Conservation (phyloP, 2,888 invertebrate species). For the Mythimna lalbum region DNA sequence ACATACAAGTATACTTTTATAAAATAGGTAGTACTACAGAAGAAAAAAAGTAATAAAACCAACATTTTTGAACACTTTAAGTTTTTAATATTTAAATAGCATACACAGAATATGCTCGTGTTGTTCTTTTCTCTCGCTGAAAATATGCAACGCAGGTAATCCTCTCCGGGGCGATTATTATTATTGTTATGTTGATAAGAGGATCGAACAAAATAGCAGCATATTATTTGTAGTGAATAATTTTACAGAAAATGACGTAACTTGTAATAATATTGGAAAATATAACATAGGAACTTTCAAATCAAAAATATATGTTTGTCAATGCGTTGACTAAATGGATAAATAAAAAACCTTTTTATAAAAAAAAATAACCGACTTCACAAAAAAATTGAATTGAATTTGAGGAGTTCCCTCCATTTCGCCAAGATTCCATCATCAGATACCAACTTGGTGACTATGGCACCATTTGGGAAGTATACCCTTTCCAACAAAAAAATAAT, state of each 20-base stretch:
- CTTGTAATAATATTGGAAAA: background rate
- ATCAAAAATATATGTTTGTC: too few species aligned
- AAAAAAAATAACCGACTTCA: too few species aligned
- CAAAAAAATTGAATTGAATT: too few species aligned
- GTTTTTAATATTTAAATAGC: slow-evolving; percentile 13
- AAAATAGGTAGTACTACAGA: background rate
- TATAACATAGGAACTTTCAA: background rate
- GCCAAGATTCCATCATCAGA: too few species aligned
- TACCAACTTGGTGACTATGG: too few species aligned
- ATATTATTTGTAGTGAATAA: background rate
- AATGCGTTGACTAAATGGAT: too few species aligned
- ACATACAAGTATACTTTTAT: too few species aligned
- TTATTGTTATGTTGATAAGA: slow-evolving; percentile 24
- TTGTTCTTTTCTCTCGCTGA: background rate
- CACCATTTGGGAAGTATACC: too few species aligned
- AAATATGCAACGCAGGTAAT: slow-evolving; percentile 7
- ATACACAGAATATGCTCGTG: background rate
- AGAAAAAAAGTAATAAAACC: background rate
- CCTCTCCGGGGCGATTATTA: slow-evolving; percentile 19
- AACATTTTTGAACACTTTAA: slow-evolving; percentile 12
- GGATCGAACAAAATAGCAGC: background rate
- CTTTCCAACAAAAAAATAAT: too few species aligned
- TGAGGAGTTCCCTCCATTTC: too few species aligned
- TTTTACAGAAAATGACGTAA: background rate
- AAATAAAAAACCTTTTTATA: too few species aligned